Base-by-base conservation (phyloP, 2,797 vertebrate species). In the Erethizon dorsatum region DNA sequence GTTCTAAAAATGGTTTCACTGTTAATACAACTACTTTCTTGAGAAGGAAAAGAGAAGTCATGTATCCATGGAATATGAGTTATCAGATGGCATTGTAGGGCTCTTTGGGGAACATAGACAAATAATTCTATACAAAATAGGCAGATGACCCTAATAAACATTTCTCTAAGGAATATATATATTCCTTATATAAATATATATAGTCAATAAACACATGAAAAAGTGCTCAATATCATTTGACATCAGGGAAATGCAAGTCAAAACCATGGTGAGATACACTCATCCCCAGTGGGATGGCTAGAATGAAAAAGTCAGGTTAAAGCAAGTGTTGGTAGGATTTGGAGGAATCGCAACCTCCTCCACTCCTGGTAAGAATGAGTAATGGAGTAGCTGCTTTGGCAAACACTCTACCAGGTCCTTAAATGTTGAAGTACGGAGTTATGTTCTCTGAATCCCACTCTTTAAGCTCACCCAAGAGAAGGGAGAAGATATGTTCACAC, bases 1-100 rank as follows among this genome's bases (percentile, higher is more conserved):
- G 57, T 90, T 95, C 57, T 94, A 91, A 83, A 97, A 94, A 71
- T 20, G 13, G 12, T 79, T 84, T 85, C 86, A 59, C 11, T 47
- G 84, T 83, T 94, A 56, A 3, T 31, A 31, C 52, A 69, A 52
- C 50, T 83, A 31, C 45, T 80, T 95, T 95, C 78, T 63, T 61
- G 13, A 65, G 75, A 77, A 87, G 26, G 26, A 57, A 82, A 88
- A 71, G 50, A 73, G 28, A 94, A 92, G 3, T 13, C 82, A 13
- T 45, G 3, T 80, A 90, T 56, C 22, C 26, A 33, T 31, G 37
- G 14, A 45, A 59, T 75, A 45, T n/a, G 37, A 15, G 20, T 41
- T 67, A 73, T 33, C 8, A 31, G 57, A 85, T 65, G 10, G 45
- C 78, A 84, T 86, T 75, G 52, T 41, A 94, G 56, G 54, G 83